These are phyloP conservation scores for Glaucopsyche alexis DNA, from an alignment of 2,888 invertebrate genomes.

Conservation along the genomic window DNA sequence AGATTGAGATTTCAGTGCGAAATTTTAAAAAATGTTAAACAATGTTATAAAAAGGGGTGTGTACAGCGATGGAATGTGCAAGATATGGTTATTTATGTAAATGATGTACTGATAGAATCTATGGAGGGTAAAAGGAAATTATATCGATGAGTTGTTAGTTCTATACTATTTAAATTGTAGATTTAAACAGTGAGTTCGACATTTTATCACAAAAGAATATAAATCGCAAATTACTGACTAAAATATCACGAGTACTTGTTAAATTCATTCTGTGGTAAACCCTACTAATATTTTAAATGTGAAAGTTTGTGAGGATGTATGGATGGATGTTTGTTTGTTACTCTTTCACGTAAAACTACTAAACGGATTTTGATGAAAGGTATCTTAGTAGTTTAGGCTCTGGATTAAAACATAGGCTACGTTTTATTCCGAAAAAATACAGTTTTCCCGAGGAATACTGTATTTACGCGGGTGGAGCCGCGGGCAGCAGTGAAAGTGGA, in stretches of 20 bases:
- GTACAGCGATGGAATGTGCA: conserved; percentile 41
- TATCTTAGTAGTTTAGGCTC: no score
- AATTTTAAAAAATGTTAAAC: conserved; percentile 10
- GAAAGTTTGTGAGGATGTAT: no score
- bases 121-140: conserved; percentile 31
- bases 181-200: background rate
- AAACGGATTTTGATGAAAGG: no score
- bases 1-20: conserved; percentile 27
- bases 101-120: conserved; percentile 43
- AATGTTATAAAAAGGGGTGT: conserved; percentile 39
- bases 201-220: background rate
- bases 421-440: no score
- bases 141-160: conserved; percentile 27
- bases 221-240: background rate
- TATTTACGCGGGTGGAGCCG: no score
- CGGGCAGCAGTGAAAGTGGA: no score
- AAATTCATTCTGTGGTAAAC: no score
- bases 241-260: background rate
- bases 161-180: conserved; percentile 1
- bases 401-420: no score
- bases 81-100: conserved; percentile 47
- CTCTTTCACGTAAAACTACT: no score
- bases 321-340: no score
- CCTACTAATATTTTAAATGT: no score
- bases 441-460: no score